phyloP scores from a whole-genome alignment of 1,140 invertebrate genomes.

The Drosophila erecta region DNA sequence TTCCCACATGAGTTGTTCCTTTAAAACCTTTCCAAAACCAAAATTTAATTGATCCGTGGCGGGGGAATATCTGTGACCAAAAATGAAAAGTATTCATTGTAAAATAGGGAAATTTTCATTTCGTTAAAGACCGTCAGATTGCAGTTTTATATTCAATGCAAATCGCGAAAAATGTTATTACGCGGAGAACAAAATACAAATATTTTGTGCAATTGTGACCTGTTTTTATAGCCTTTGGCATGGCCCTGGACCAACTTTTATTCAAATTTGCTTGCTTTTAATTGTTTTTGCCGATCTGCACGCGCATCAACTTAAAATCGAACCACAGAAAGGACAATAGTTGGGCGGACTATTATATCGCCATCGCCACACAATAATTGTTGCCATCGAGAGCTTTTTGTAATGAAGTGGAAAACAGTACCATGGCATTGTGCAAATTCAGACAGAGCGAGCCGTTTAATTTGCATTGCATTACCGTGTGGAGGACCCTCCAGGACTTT shows the following conservation, averaged over 20 bases:
- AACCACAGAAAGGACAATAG: conserved; percentile 15
- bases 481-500: conserved; percentile 11
- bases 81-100: not conserved
- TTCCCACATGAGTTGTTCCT: not conserved
- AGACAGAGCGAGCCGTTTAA: conserved; percentile 20
- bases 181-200: not conserved
- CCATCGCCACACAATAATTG: conserved; percentile 9
- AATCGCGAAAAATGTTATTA: too few species aligned
- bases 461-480: conserved; percentile 50
- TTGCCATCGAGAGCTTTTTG: conserved; percentile 24
- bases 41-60: too few species aligned
- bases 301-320: conserved; percentile 31
- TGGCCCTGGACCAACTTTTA: conserved; percentile 16
- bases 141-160: not conserved
- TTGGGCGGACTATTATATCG: conserved; percentile 7
- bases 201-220: not conserved
- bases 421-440: conserved; percentile 14
- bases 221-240: not conserved
- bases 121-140: not conserved
- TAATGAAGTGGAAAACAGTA: conserved; percentile 50
- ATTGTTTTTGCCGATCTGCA: conserved; percentile 50
- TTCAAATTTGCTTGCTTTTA: conserved; percentile 44
- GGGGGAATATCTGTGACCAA: too few species aligned
- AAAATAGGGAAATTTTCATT: not conserved
- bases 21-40: not conserved